Evolutionary conservation across 2,113 vertebrate species (phyloP), one percentile per base, ranked within the genome.

Genomic region (Hepsetus odoe): DNA sequence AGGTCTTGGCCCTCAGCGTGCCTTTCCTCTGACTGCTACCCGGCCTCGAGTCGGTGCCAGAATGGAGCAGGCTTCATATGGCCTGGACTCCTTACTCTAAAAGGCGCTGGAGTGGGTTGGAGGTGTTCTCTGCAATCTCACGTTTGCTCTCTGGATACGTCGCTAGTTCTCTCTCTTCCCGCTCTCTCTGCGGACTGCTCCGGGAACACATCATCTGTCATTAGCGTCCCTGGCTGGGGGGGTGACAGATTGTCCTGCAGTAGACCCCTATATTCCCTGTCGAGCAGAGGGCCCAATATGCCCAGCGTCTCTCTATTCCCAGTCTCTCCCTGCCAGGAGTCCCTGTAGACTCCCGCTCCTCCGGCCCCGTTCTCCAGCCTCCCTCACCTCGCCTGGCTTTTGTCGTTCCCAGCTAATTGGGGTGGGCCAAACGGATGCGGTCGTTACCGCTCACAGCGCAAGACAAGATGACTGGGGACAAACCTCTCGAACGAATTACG

Each of bases 181-280:
- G 10, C 1, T 20, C 46, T 70, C 53, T 32, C 6, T 18, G 51
- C 46, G 20, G 9, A 28, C 80, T 87, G 80, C 84, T 88, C 87
- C 89, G 83, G 85, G 88, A 89, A 84, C 87, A 88, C 87, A 92
- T 91, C 91, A 91, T 91, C 91, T 92, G 91, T 91, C 87, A 87
- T 90, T 85, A 88, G 89, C 87, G 87, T 87, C 81, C 69, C 83
- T 86, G 85, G 42, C 61, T 51, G 59, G 49, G 73, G 72, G 56
- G 72, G 44, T 81, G 86, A 91, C 91, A 93, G 91, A 92, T 91
- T 92, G 91, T 91, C 89, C 88, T 87, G 79, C 14, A 69, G 55
- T 75, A 71, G 53, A 65, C n/a, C 59, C 30, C 40, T 24, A 65
- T 81, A 72, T 84, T 78, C 79, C 80, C 76, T 67, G 24, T 51